phyloP scores from a whole-genome alignment of 1,140 invertebrate genomes.

The Drosophila busckii region DNA sequence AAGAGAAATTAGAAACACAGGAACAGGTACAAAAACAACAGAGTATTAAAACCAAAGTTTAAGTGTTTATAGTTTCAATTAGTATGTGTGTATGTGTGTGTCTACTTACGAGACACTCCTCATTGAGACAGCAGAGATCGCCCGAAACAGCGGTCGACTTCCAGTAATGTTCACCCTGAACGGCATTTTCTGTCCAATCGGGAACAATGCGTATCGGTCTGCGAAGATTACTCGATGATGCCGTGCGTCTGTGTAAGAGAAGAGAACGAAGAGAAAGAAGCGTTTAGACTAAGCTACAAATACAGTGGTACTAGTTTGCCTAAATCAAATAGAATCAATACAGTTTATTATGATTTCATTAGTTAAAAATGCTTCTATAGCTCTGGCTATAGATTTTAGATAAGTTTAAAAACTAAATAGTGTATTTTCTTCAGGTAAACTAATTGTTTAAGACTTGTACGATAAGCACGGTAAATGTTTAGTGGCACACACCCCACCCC shows the following conservation, averaged over 20 bases:
- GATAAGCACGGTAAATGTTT: slow-evolving; percentile 14
- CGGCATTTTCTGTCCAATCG: slow-evolving; percentile 88
- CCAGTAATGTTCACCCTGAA: slow-evolving; percentile 93
- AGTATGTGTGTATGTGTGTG: background rate
- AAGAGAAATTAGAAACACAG: too few species aligned
- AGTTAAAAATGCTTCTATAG: too few species aligned
- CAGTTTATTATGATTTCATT: too few species aligned
- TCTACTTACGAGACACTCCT: slow-evolving; percentile 91
- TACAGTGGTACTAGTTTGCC: too few species aligned
- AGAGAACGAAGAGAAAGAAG: slow-evolving; percentile 8
- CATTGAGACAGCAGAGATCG: slow-evolving; percentile 94
- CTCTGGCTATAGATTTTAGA: too few species aligned
- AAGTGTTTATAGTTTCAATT: background rate
- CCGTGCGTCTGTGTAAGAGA: slow-evolving; percentile 75
- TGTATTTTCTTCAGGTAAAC: too few species aligned
- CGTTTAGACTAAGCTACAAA: too few species aligned
- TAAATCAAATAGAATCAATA: too few species aligned
- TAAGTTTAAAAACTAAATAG: too few species aligned
- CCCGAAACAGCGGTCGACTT: slow-evolving; percentile 91
- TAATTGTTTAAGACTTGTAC: background rate
- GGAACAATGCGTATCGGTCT: slow-evolving; percentile 87
- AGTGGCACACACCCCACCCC: too few species aligned
- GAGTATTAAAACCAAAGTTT: too few species aligned
- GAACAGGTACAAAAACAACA: background rate
- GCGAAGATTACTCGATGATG: slow-evolving; percentile 77